Conservation (phyloP, 1,140 invertebrate species). For the Oreohelix idahoensis region DNA sequence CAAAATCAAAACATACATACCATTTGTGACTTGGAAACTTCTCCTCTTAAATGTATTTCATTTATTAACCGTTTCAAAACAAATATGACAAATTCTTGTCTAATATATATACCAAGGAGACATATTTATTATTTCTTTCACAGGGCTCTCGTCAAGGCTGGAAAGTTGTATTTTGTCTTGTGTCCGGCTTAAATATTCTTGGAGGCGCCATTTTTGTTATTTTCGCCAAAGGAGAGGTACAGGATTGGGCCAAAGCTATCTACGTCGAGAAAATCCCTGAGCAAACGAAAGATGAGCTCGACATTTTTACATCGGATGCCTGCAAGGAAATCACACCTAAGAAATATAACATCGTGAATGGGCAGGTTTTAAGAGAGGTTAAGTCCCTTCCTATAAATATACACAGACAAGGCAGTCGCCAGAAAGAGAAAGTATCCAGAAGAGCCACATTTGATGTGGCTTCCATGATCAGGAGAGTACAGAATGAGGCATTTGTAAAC, state of each 20-base stretch:
- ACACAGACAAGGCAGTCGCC: not conserved
- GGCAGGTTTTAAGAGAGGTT: not conserved
- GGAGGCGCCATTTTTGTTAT: slow-evolving; percentile 9
- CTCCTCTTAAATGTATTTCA: too few species aligned
- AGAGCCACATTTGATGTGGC: not conserved
- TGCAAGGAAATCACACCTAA: not conserved
- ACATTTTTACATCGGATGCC: not conserved
- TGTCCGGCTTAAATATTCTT: slow-evolving; percentile 2
- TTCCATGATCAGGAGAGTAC: not conserved
- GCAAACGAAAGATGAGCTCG: too few species aligned
- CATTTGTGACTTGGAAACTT: too few species aligned
- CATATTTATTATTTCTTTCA: too few species aligned
- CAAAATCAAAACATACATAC: too few species aligned
- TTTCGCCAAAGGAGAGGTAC: slow-evolving; percentile 10
- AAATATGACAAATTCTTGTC: too few species aligned
- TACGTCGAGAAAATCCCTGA: not conserved
- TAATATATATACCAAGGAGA: too few species aligned
- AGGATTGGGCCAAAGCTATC: not conserved
- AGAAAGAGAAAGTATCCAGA: not conserved
- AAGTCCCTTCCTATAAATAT: not conserved
- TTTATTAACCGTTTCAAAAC: too few species aligned
- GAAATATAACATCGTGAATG: not conserved
- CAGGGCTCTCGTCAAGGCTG: too few species aligned
- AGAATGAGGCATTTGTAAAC: not conserved
- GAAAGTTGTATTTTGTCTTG: not conserved